Base-by-base conservation (phyloP, 2,113 vertebrate genomes). In the Lophura nycthemera region DNA sequence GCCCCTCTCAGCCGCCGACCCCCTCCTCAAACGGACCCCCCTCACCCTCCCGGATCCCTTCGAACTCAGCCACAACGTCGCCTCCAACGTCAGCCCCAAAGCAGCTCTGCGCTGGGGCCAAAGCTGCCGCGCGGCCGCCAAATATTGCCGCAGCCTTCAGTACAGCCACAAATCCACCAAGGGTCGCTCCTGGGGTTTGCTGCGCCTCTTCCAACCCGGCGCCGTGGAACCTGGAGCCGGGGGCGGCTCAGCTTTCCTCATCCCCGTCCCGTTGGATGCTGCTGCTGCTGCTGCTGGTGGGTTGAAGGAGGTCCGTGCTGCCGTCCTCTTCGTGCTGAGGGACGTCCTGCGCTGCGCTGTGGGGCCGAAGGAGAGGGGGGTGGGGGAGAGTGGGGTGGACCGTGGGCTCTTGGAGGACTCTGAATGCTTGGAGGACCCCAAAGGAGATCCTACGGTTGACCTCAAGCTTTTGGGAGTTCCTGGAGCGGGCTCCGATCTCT, bases 1-100 rank as follows among this genome's bases (percentile, higher is more conserved):
- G 45, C 97, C 98, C 1, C 89, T 92, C 96, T 70, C 48, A 13
- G 67, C 89, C n/a, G 64, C 64, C 7, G 83, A 88, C 36, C 91
- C 83, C 11, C 91, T 74, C 3, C 63, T 97, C 45, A 96, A 96
- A 13, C 69, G 98, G 17, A 98, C 98, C 7, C 97, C 98, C n/a
- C 64, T 99, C 60, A 99, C 98, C 79, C 96, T 99, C 36, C 97
- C 99, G 91, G 99, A 99, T 86, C 99, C 99, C 4, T 99, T 99
- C 36, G 99, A 99, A 88, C 96, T 98, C 36, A 98, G 97, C 89
- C 99, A 99, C 97, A 99, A 99, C 3, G 98, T 99, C 22, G 98
- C 98, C 0, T 98, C 98, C 50, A 99, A 99, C 27, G 96, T 99
- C 80, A 99, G 97, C 2, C 97, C 98, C 36, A 98, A 98, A 21